Base-by-base conservation (phyloP, 2,797 vertebrate genomes). In the Pteropus rufus region DNA sequence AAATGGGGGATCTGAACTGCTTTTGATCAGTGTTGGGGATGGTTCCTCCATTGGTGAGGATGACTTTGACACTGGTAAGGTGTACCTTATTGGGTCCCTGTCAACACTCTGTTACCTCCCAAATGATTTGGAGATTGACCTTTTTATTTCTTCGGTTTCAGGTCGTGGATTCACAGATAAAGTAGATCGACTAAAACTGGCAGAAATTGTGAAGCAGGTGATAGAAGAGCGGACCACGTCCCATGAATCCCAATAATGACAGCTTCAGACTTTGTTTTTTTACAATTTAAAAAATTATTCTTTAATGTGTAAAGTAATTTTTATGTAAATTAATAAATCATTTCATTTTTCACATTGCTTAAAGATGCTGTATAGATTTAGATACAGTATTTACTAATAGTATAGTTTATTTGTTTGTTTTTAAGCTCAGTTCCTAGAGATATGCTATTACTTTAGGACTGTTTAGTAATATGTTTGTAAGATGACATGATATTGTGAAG, bases 101-200 rank as follows among this genome's bases (percentile, higher is more conserved):
- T 62, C 75, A 77, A 54, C 23, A 10, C 1, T 16, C 58, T 56
- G 1, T 86, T 77, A 85, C 23, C 56, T n/a, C 70, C 93, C 5
- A 73, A 29, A 18, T 6, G 31, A 9, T 76, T 34, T 84, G 67
- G 0, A 52, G 16, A 26, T 24, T 90, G 49, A 86, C 92, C 84
- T 75, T 87, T 34, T 87, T 86, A 73, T 86, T 70, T 97, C 93
- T 98, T 95, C 93, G 80, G 7, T 99, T 99, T 91, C 98, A 99
- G 99, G 99, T 88, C 99, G 99, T 97, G 98, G 99, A 97, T 99
- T 99, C 98, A 99, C 99, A 72, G 99, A 99, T 97, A 99, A 99
- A 99, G 99, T 99, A 52, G 99, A 99, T 98, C 99, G 99, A 96
- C 99, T 99, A 98, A 99, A 99, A 99, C 98, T 99, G 99, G 99